Evolutionary conservation across 2,797 vertebrate genomes (phyloP), one percentile per base, ranked within the genome.

Genomic region (Xiphophorus birchmanni): DNA sequence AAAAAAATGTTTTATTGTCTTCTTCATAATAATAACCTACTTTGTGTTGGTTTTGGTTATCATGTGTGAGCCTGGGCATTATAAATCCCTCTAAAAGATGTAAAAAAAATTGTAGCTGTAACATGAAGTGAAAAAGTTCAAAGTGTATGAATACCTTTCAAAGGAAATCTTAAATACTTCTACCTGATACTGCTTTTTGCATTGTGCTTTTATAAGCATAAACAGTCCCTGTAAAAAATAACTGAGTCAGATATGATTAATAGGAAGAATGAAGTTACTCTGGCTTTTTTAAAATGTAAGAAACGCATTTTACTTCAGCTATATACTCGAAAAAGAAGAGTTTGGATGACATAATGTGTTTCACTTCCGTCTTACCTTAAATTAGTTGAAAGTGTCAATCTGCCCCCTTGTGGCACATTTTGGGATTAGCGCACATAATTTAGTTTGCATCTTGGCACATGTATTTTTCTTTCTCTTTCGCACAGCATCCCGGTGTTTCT

Each of bases 401-500:
- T 92, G 91, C 89, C 92, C 84, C 82, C 93, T 93, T 77, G 88
- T 91, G 94, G 89, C 69, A 29, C 0, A 0, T 76, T 15, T 37
- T 73, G 35, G 82, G 73, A 84, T 4, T n/a, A 81, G 72, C 56
- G 81, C 21, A 18, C 11, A 5, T 6, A 42, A 56, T 87, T 76
- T 81, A 83, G 48, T 80, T 37, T 18, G 73, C 23, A 75, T 26
- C 23, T 42, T 86, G 75, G 54, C n/a, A 63, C 74, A 79, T 58
- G n/a, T 52, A 69, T n/a, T 54, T 48, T 45, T 3, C 45, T 23
- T n/a, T 71, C 50, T 37, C n/a, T 78, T 69, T 44, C 48, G 37
- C 67, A 23, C 1, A 32, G 45, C 48, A 35, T 76, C 54, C 23
- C 35, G 73, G 4, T 79, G 1, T 71, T 65, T n/a, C 69, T 73